These are phyloP conservation scores for Thermophis baileyi DNA, from an alignment of 2,113 vertebrate genomes.

Conservation along the genomic window DNA sequence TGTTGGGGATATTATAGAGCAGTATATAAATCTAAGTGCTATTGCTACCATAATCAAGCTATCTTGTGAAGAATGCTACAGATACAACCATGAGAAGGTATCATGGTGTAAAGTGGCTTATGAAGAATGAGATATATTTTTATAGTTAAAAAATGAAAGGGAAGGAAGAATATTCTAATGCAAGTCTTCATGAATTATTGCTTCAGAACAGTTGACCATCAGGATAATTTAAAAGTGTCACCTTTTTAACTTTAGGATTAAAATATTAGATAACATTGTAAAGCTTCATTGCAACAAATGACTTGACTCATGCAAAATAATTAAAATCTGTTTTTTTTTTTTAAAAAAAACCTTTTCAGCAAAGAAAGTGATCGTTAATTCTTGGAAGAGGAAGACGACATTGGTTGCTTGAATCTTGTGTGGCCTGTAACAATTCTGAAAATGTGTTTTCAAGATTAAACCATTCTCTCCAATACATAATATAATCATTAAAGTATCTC, in stretches of 20 bases:
- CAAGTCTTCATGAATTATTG: background rate
- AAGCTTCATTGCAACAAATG: background rate
- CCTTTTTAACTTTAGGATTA: background rate
- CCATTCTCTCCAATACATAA: background rate
- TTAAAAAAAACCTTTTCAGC: constrained; percentile 37
- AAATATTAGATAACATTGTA: background rate
- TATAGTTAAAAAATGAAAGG: background rate
- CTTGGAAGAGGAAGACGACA: constrained; percentile 5
- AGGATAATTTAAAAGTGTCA: background rate
- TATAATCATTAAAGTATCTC: background rate
- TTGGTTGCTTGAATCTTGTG: background rate
- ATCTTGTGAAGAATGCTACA: background rate
- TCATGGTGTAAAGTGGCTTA: background rate
- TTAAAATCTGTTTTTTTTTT: background rate
- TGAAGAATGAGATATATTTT: background rate
- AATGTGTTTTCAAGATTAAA: background rate
- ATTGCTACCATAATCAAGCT: background rate
- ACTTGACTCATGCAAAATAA: background rate
- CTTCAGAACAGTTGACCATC: background rate
- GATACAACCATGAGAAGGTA: background rate
- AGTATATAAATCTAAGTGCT: background rate
- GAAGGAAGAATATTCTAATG: background rate
- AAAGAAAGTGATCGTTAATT: constrained; percentile 52
- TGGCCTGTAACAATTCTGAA: background rate
- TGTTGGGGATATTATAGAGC: background rate